Evolutionary conservation across 1,140 invertebrate species (phyloP).

Genomic region (Drosophila ficusphila): DNA sequence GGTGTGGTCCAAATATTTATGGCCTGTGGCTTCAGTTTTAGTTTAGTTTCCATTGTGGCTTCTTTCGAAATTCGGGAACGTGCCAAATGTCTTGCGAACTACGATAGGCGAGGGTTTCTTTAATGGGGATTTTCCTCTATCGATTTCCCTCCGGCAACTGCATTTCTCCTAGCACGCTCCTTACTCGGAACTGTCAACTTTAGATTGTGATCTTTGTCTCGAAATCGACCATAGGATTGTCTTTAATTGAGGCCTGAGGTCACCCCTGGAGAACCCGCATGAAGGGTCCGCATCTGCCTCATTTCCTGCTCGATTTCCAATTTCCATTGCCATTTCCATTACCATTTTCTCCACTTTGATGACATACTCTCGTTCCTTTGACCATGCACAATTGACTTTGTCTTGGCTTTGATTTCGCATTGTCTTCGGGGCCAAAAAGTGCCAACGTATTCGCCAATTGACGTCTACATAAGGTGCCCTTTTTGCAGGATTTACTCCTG

Average conservation of each 20-base stretch:
- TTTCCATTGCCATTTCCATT: slow-evolving; percentile 21
- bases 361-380: slow-evolving; percentile 53
- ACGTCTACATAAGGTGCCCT: slow-evolving; percentile 59
- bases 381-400: slow-evolving; percentile 67
- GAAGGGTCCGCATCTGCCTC: slow-evolving; percentile 54
- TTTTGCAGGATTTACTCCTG: slow-evolving; percentile 10
- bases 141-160: neutral
- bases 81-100: slow-evolving; percentile 39
- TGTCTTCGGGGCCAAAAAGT: slow-evolving; percentile 23
- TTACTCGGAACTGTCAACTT: slow-evolving; percentile 41
- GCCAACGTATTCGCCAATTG: slow-evolving; percentile 59
- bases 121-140: slow-evolving; percentile 8
- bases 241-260: slow-evolving; percentile 49
- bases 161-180: slow-evolving; percentile 32
- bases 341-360: slow-evolving; percentile 33
- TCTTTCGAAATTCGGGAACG: slow-evolving; percentile 44
- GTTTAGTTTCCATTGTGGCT: slow-evolving; percentile 28
- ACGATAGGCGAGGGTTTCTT: slow-evolving; percentile 7
- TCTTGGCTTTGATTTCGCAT: slow-evolving; percentile 31
- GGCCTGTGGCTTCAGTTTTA: slow-evolving; percentile 3
- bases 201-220: slow-evolving; percentile 46
- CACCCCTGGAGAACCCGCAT: slow-evolving; percentile 39
- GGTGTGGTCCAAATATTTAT: slow-evolving; percentile 59
- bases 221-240: slow-evolving; percentile 46
- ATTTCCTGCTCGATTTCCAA: slow-evolving; percentile 59